Percentiles rank a stretch among this genome's conserved stretches.
These are phyloP conservation scores for Percopsis omiscomaycus DNA, from an alignment of 2,797 vertebrate species.

Conservation along the genomic window DNA sequence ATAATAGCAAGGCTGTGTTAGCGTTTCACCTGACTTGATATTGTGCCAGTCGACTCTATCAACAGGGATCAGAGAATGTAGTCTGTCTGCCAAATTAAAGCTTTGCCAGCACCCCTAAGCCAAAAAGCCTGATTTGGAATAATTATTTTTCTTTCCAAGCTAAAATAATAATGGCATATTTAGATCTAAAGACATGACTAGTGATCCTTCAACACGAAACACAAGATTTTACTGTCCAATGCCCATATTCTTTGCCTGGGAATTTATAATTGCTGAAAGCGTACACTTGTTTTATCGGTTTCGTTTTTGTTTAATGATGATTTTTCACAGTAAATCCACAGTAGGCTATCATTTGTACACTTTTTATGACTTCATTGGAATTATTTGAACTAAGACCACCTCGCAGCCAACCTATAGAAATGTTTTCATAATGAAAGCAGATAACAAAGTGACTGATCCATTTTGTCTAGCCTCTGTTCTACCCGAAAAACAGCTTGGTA, in stretches of 20 bases:
- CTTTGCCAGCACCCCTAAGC: slow-evolving; percentile 57
- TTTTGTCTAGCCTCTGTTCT: neutral
- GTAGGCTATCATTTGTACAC: neutral
- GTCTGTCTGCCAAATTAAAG: slow-evolving; percentile 59
- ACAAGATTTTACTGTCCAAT: too few relatives aligned
- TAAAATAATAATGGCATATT: neutral
- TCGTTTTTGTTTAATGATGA: too few relatives aligned
- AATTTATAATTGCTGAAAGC: too few relatives aligned
- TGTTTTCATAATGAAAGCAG: neutral
- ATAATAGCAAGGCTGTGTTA: slow-evolving; percentile 52
- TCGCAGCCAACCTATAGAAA: slow-evolving; percentile 9
- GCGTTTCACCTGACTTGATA: slow-evolving; percentile 55
- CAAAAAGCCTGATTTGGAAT: slow-evolving; percentile 37
- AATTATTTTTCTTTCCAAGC: slow-evolving; percentile 29
- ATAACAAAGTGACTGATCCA: neutral
- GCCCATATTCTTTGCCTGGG: too few relatives aligned
- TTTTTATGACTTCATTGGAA: neutral
- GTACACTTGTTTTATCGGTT: too few relatives aligned
- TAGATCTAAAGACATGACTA: neutral
- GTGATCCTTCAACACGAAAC: too few relatives aligned
- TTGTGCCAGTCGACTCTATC: slow-evolving; percentile 57
- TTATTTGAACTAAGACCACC: slow-evolving; percentile 13
- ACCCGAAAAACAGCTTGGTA: neutral
- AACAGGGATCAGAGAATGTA: slow-evolving; percentile 63
- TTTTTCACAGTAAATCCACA: neutral